phyloP scores from a whole-genome alignment of 2,888 invertebrate species.

The Erebia palarica region DNA sequence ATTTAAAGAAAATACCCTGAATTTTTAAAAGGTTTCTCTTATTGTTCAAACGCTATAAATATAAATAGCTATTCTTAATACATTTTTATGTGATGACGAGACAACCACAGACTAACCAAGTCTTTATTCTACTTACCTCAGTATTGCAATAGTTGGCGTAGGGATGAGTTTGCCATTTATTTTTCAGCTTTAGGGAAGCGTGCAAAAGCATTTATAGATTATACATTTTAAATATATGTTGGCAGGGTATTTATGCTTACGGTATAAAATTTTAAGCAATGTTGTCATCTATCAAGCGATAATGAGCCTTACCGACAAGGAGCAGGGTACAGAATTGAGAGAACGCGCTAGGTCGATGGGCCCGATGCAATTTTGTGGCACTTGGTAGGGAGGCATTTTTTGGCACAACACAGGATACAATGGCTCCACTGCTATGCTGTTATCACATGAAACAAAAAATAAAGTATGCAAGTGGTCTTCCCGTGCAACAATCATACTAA shows the following conservation, averaged over 20 bases:
- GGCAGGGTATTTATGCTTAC: background rate
- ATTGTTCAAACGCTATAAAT: too few species aligned
- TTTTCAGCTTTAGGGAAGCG: constrained; percentile 62
- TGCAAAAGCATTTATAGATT: constrained; percentile 34
- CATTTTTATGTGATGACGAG: background rate
- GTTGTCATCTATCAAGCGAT: background rate
- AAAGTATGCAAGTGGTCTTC: background rate
- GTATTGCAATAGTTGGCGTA: constrained; percentile 72
- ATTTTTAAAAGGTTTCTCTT: too few species aligned
- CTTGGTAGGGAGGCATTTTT: constrained; percentile 76
- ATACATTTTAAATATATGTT: constrained; percentile 27
- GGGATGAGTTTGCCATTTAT: constrained; percentile 76
- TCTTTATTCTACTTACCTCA: constrained; percentile 58
- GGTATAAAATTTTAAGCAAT: background rate
- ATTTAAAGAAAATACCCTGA: too few species aligned
- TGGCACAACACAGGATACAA: constrained; percentile 88
- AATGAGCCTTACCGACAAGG: constrained; percentile 85
- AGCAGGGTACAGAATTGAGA: constrained; percentile 94
- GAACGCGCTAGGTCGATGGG: constrained; percentile 92
- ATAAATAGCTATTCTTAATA: too few species aligned
- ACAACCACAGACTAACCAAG: background rate
- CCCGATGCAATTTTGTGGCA: constrained; percentile 76
- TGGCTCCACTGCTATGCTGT: constrained; percentile 95
- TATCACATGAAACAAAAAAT: background rate
- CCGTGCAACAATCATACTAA: too few species aligned